These are phyloP conservation scores for Chlorodrepanis virens DNA, from an alignment of 2,113 vertebrate genomes.

Conservation along the genomic window DNA sequence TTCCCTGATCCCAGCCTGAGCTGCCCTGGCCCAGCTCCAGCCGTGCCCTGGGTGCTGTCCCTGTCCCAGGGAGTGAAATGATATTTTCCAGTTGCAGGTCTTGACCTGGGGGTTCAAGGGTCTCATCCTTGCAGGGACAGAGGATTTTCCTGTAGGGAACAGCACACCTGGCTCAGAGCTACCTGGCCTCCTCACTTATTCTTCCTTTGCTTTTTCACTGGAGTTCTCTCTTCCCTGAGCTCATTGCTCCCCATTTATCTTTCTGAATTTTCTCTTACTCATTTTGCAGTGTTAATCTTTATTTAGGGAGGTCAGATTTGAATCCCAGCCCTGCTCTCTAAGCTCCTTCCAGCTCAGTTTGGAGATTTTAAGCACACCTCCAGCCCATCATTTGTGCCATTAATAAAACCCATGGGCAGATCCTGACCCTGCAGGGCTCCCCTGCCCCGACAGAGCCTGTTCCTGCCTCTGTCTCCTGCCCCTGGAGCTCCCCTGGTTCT, in stretches of 20 bases:
- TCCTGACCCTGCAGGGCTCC: background rate
- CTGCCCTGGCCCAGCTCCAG: background rate
- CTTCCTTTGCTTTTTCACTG: background rate
- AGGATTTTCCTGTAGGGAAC: background rate
- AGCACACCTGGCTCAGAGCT: background rate
- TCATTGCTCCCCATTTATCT: background rate
- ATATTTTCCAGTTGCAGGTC: background rate
- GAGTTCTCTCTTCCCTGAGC: background rate
- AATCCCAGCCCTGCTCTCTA: background rate
- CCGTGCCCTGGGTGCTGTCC: background rate
- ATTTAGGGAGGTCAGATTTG: background rate
- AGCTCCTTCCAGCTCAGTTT: background rate
- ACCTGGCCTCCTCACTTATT: background rate
- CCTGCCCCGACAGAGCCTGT: background rate
- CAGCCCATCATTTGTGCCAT: background rate
- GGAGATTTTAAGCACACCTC: background rate
- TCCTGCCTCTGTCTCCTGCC: background rate
- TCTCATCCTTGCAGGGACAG: background rate
- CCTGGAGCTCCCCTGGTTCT: background rate
- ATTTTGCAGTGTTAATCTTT: background rate
- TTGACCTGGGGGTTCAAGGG: rapidly evolving
- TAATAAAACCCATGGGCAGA: background rate
- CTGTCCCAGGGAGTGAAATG: background rate
- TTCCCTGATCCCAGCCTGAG: background rate
- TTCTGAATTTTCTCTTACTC: background rate